Evolutionary conservation across 2,797 vertebrate genomes (phyloP).

Genomic region (Poliocrania exsul): DNA sequence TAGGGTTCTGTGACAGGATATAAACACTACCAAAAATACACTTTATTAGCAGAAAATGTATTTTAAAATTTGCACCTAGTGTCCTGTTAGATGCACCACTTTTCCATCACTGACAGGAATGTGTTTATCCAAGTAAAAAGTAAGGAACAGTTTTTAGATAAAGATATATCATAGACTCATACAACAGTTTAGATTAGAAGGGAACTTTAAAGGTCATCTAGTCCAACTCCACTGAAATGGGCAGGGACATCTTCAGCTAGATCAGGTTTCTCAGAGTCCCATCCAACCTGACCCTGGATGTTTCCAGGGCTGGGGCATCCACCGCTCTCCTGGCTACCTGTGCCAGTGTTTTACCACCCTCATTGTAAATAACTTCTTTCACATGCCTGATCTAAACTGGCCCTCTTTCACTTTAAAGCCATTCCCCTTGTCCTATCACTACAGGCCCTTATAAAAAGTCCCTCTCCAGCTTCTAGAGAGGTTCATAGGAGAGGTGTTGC

Average conservation of each 20-base stretch:
- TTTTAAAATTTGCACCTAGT: conserved; percentile 52
- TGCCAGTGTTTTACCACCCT: not conserved
- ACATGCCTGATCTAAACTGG: not conserved
- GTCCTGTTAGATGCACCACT: conserved; percentile 35
- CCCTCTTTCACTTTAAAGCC: not conserved
- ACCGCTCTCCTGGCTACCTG: not conserved
- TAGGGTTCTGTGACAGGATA: conserved; percentile 31
- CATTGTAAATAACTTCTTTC: not conserved
- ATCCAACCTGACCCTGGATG: not conserved
- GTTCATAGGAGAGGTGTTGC: not conserved
- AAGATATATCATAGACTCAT: not conserved
- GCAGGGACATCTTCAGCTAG: not conserved
- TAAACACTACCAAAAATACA: conserved; percentile 48
- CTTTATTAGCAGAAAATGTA: conserved; percentile 35
- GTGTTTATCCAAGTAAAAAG: conserved; percentile 31
- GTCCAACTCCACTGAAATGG: not conserved
- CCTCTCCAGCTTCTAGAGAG: not conserved
- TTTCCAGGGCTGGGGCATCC: not conserved
- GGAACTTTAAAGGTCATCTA: not conserved
- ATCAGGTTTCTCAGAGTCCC: not conserved
- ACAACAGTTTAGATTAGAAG: not conserved
- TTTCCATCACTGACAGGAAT: conserved; percentile 52
- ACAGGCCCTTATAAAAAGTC: not conserved
- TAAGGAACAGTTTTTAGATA: conserved; percentile 32
- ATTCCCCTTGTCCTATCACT: not conserved